Evolutionary conservation across 2,113 vertebrate genomes (phyloP).

Genomic region (Sterrhoptilus dennistouni): DNA sequence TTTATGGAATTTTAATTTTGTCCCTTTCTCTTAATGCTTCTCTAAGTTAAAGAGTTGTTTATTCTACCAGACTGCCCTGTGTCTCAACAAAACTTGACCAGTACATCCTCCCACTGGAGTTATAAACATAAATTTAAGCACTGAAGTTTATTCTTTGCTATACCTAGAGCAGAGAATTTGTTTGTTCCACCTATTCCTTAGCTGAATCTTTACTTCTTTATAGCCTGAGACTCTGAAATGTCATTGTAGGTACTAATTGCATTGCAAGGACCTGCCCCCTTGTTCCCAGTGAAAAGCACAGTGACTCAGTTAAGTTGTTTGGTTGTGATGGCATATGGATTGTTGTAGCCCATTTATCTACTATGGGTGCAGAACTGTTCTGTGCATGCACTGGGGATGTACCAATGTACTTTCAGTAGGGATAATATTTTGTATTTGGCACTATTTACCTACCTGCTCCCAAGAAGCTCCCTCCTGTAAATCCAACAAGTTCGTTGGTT

Average conservation of each 20-base stretch:
- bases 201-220: not conserved
- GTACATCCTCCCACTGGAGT: not conserved
- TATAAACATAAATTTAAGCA: not conserved
- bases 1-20: not conserved
- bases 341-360: not conserved
- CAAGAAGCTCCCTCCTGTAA: not conserved
- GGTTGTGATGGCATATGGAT: not conserved
- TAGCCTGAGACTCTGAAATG: not conserved
- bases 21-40: not conserved
- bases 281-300: not conserved
- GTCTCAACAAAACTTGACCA: not conserved
- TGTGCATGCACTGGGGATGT: not conserved
- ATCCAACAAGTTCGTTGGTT: not conserved
- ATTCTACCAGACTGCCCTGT: not conserved
- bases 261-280: not conserved
- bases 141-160: not conserved
- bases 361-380: not conserved
- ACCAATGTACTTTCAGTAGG: not conserved
- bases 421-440: not conserved
- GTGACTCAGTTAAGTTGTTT: not conserved
- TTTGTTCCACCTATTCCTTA: not conserved
- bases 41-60: not conserved
- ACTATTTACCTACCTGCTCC: not conserved
- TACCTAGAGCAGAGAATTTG: not conserved
- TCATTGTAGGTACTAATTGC: not conserved